Base-by-base conservation (phyloP, 2,797 vertebrate genomes). In the Ispidina picta region DNA sequence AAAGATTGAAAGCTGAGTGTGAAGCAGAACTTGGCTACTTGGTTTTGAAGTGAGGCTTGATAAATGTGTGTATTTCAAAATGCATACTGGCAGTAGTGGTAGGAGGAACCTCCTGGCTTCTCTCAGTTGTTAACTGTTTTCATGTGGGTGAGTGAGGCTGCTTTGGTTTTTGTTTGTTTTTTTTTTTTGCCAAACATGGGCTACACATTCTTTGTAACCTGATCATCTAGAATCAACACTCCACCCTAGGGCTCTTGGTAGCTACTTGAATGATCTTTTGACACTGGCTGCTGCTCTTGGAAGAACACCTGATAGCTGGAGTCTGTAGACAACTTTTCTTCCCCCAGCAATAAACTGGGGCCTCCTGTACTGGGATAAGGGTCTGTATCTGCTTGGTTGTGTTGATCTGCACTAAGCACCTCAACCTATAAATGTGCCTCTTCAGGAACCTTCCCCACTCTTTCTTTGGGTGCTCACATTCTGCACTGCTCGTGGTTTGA, bases 401-500 rank as follows among this genome's bases (percentile, higher is more conserved):
- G 62, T 41, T 52, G 58, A 62, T 63, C 51, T 85, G 78, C 65
- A 33, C 10, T 37, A 65, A 69, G 80, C 55, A 49, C 41, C 51
- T 78, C 11, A 1, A 52, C 33, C 88, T 92, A 55, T 1, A 5
- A 56, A 71, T 54, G 29, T 60, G 44, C 52, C 54, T 86, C 33
- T 84, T 80, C 17, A 46, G 60, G 52, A 59, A 13, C 54, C 51
- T 33, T 56, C 52, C 31, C 58, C 0, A 2, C 64, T 76, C 29
- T 80, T 65, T 81, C 54, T 64, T 88, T 58, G 83, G 39, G 79
- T 83, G 71, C 82, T 77, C 73, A 83, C 75, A 20, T 92, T 79
- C 85, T 92, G 89, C 88, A 88, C 88, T 96, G 93, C 76, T 94
- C 94, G 89, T 89, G 88, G 91, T 94, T 96, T 96, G 92, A 81